Base-by-base conservation (phyloP, 2,797 vertebrate species). In the Sphaeramia orbicularis region DNA sequence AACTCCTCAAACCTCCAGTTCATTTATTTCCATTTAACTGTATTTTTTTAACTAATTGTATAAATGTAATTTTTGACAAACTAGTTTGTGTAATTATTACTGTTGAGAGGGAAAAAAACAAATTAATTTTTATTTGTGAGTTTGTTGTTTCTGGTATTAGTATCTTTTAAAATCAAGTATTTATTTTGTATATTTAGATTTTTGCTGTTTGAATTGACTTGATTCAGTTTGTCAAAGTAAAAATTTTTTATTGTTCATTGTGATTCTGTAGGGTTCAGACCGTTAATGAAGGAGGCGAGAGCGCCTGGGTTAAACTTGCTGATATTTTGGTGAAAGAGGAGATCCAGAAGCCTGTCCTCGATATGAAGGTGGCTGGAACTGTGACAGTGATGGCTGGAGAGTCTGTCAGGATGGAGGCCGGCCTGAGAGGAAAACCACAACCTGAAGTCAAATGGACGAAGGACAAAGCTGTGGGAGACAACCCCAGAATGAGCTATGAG, bases 321-420 rank as follows among this genome's bases (percentile, higher is more conserved):
- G 96, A 99, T 85, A 91, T 98, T 74, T 78, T 98, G 81, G 97
- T 99, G 65, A 99, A 93, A 73, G 97, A 99, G 89, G 97, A 97
- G 86, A 87, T 99, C 61, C 95, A 96, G 87, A 99, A 99, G 88
- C 98, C 98, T 38, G 96, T 97, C 19, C 88, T 99, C 69, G 98
- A 99, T 59, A 85, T 99, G 72, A 99, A 97, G 84, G 84, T 99
- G 80, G 76, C 93, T 48, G 98, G 98, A 13, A 89, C 94, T 7
- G 15, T 97, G 65, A 97, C 96, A 35, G 97, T 99, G 64, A 98
- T 94, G 93, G 96, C 94, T 27, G 98, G 98, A 7, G 98, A 99
- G 27, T 95, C 98, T 2, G 95, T 99, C 75, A 94, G 96, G 89
- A 96, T 99, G 64, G 97, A 99, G 78, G 98, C 98, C 56, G 94